Evolutionary conservation across 2,113 vertebrate species (phyloP).

Genomic region (Brachyistius frenatus): DNA sequence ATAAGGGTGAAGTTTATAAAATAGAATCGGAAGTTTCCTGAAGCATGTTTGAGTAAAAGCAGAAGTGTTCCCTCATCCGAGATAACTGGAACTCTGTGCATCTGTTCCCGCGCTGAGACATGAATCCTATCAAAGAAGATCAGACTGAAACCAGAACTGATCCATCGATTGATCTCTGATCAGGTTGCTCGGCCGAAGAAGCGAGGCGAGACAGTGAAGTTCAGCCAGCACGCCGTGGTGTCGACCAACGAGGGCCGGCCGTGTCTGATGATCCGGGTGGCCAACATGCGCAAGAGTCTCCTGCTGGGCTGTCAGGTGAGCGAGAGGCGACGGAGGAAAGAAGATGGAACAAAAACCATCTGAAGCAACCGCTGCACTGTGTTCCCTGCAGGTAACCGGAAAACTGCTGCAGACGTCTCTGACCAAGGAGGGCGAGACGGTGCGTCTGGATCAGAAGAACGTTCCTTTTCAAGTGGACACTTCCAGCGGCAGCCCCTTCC

Average conservation of each 20-base stretch:
- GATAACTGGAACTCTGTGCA: not conserved
- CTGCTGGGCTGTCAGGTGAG: conserved; percentile 92
- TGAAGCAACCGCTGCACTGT: too few species aligned
- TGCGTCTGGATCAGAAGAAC: conserved; percentile 93
- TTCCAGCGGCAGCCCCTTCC: conserved; percentile 94
- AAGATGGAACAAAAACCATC: too few species aligned
- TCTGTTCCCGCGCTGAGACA: not conserved
- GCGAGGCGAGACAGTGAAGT: conserved; percentile 93
- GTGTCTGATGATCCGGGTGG: conserved; percentile 95
- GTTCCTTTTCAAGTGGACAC: conserved; percentile 96
- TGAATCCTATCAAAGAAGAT: not conserved
- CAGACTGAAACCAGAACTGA: not conserved
- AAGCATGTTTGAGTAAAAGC: not conserved
- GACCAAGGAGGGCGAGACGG: conserved; percentile 92
- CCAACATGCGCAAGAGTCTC: conserved; percentile 97
- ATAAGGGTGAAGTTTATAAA: not conserved
- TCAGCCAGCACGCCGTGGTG: conserved; percentile 94
- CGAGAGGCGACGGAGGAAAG: not conserved
- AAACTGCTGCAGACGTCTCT: conserved; percentile 94
- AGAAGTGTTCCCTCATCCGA: not conserved
- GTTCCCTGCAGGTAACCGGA: conserved; percentile 85
- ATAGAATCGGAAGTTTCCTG: not conserved
- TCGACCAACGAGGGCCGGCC: conserved; percentile 89
- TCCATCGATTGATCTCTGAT: not conserved
- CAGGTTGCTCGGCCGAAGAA: conserved; percentile 95